Percentiles rank a stretch among this genome's conserved stretches.
These are phyloP conservation scores for Priocnemis perturbator DNA, from an alignment of 2,888 invertebrate species.

Conservation along the genomic window DNA sequence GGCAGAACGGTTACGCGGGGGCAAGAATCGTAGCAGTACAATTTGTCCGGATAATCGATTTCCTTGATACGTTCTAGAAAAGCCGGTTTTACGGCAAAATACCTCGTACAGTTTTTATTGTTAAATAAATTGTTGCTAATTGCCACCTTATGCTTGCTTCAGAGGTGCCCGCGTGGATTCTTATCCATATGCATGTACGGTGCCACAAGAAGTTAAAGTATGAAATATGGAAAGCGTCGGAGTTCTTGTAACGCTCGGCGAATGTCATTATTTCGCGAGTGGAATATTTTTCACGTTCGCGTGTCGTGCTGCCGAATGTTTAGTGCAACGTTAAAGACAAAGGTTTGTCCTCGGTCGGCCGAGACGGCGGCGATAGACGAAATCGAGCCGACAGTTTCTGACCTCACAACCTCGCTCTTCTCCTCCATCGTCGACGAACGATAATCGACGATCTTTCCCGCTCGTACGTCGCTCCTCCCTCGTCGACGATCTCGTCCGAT, in stretches of 20 bases:
- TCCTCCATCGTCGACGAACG: slow-evolving; percentile 31
- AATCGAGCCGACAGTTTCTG: slow-evolving; percentile 36
- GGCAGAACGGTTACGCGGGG: too few species aligned
- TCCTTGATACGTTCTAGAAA: too few species aligned
- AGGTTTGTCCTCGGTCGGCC: slow-evolving; percentile 6
- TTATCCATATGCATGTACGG: too few species aligned
- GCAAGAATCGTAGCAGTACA: too few species aligned
- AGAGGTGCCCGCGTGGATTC: too few species aligned
- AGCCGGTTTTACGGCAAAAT: too few species aligned
- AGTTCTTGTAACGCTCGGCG: not conserved
- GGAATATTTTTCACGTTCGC: too few species aligned
- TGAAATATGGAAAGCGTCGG: not conserved
- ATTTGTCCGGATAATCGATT: too few species aligned
- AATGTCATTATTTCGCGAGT: too few species aligned
- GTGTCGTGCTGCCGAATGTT: not conserved
- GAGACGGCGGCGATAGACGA: slow-evolving; percentile 14
- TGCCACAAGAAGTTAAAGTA: not conserved
- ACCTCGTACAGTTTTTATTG: too few species aligned
- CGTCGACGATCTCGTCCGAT: slow-evolving; percentile 25
- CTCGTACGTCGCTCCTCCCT: slow-evolving; percentile 3
- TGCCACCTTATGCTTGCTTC: too few species aligned
- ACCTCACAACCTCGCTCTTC: slow-evolving; percentile 52
- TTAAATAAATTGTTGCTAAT: too few species aligned
- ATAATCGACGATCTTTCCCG: slow-evolving; percentile 42
- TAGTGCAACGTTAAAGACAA: not conserved